Evolutionary conservation across 2,888 invertebrate genomes (phyloP), one percentile per base, ranked within the genome.

Genomic region (Xanthorhoe designata): DNA sequence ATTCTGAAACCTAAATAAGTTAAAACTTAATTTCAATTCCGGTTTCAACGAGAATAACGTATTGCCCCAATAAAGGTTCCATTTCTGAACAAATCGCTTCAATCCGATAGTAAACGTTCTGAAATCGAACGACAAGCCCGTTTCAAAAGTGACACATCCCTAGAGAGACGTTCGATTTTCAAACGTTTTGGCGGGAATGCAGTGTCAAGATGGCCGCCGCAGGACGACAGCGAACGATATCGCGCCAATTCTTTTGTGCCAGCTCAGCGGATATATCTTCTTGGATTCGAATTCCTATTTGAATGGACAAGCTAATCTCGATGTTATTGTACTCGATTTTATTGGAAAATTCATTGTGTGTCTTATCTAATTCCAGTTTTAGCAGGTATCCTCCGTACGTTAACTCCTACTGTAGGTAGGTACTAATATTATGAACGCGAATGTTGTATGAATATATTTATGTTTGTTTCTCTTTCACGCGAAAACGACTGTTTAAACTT

Each of bases 211-310:
- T 76, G 75, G 75, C 74, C 81, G 81, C 84, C 84, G 72, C 81
- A 80, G 78, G 75, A 78, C 68, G 71, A 60, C 62, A 68, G 71
- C 70, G 62, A 66, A 78, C 86, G 90, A 90, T 90, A 90, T 87
- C 87, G 85, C 88, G 80, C 88, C 91, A 89, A 91, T 92, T 90
- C 91, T 91, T 92, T 89, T 86, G 87, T 73, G 71, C 69, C 70
- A 71, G 76, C 79, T 81, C 81, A 74, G 73, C 82, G 83, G 82
- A 88, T 87, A 86, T 88, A 86, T 86, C 87, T 88, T 85, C 64
- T 68, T 64, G 60, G 63, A 64, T 68, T 87, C 79, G 82, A 86
- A 86, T 89, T 87, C 85, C 81, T 84, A 86, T 86, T 86, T 82
- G 84, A 87, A 86, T 86, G 84, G 89, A 90, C 88, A 85, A 83